phyloP scores from a whole-genome alignment of 2,113 vertebrate species.

The Perca fluviatilis region DNA sequence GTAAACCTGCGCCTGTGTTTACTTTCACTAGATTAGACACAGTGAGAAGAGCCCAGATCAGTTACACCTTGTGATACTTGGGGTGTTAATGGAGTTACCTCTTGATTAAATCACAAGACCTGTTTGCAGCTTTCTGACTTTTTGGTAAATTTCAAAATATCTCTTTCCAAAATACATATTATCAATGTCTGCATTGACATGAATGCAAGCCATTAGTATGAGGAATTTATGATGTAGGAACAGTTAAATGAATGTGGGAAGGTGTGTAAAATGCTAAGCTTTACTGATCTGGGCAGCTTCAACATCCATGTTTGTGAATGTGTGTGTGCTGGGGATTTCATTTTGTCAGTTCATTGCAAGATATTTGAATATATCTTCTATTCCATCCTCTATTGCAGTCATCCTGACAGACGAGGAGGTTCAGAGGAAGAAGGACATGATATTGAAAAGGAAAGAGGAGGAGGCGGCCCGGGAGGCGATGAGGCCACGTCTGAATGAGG shows the following conservation, averaged over 20 bases:
- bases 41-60: background rate
- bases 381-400: conserved; percentile 80
- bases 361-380: background rate
- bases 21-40: conserved; percentile 17
- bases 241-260: background rate
- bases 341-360: background rate
- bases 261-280: background rate
- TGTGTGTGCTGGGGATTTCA: background rate
- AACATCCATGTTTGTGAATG: background rate
- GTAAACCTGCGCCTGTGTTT: background rate
- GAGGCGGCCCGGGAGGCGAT: conserved; percentile 92
- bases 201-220: background rate
- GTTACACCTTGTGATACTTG: background rate
- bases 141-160: no score
- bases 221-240: background rate
- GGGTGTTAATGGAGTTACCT: background rate
- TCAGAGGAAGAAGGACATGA: conserved; percentile 96
- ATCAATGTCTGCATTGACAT: background rate
- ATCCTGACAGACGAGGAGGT: conserved; percentile 98
- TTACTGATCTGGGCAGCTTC: background rate
- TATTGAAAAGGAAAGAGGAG: conserved; percentile 95
- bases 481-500: conserved; percentile 90
- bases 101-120: conserved; percentile 11
- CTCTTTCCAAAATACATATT: background rate
- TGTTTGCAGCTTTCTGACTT: background rate